Base-by-base conservation (phyloP, 2,888 invertebrate species). In the Operophtera brumata region DNA sequence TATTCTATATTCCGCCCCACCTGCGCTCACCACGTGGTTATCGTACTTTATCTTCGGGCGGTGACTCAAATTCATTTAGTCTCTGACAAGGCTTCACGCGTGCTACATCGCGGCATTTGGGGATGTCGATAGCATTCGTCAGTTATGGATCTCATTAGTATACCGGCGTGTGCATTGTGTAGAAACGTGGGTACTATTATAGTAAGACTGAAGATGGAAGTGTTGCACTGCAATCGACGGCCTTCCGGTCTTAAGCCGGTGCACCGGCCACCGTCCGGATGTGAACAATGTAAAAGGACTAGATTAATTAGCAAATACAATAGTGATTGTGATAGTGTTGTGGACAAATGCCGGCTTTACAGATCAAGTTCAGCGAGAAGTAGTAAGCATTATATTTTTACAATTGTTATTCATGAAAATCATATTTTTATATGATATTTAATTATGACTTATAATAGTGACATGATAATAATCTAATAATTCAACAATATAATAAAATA, bases 241-340 rank as follows among this genome's bases (percentile, higher is more conserved):
- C 47, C 70, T 64, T 62, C 67, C 75, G 58, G 69, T 66, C 39
- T 32, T 48, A 47, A 34, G 57, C 63, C 67, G 64, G 64, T 75
- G 54, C 76, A 75, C 60, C 20, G 9, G 30, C 77, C 77, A 59
- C 71, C 74, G 13, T 67, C 80, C 64, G 73, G 70, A 71, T 89
- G 88, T 87, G 85, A 84, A 78, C 76, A 75, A 74, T 89, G 88
- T 70, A 71, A 67, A 73, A 85, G 86, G 74, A 88, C 83, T 79
- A 87, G 84, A 80, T 75, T 78, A 69, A 77, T 73, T 82, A 84
- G 78, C 76, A 71, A 78, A 82, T 80, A 76, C 69, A 61, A 57
- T 52, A 86, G 88, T 90, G 89, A 85, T 77, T 86, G 89, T 90
- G 89, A 86, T 86, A 88, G 73, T 76, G 64, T 74, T 73, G 76